These are phyloP conservation scores for Mesocricetus auratus DNA, from an alignment of 2,113 vertebrate species.

Conservation along the genomic window DNA sequence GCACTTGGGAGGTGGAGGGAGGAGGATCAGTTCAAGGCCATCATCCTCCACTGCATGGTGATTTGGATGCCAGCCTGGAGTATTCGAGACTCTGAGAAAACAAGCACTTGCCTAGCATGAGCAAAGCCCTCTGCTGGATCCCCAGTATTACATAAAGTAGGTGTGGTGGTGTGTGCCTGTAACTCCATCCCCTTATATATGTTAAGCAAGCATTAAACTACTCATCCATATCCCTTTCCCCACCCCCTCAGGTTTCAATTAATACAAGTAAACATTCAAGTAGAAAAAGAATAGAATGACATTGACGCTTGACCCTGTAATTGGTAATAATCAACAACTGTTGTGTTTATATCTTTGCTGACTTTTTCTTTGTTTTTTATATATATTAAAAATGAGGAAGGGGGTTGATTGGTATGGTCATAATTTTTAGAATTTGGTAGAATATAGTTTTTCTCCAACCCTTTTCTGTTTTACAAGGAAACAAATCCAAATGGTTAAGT, in stretches of 20 bases:
- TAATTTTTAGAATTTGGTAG: constrained; percentile 56
- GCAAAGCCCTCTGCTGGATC: not conserved
- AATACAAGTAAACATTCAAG: constrained; percentile 34
- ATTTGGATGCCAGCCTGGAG: not conserved
- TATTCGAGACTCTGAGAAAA: not conserved
- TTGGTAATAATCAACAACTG: constrained; percentile 35
- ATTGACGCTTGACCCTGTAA: not conserved
- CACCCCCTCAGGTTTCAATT: constrained; percentile 27
- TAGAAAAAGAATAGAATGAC: constrained; percentile 43
- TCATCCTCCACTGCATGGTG: not conserved
- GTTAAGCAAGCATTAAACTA: not conserved
- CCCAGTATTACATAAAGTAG: not conserved
- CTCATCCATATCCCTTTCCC: not conserved
- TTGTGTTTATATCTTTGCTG: constrained; percentile 43
- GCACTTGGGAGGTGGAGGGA: not conserved
- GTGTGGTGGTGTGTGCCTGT: not conserved
- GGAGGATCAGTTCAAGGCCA: not conserved
- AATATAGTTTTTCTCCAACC: not conserved
- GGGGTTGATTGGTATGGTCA: not conserved
- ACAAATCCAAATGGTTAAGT: constrained; percentile 33
- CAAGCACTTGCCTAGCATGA: not conserved
- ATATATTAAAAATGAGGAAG: constrained; percentile 47
- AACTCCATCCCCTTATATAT: not conserved
- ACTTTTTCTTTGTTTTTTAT: constrained; percentile 40
- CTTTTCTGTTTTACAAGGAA: constrained; percentile 48